Base-by-base conservation (phyloP, 2,113 vertebrate genomes). In the Pyrgilauda ruficollis region DNA sequence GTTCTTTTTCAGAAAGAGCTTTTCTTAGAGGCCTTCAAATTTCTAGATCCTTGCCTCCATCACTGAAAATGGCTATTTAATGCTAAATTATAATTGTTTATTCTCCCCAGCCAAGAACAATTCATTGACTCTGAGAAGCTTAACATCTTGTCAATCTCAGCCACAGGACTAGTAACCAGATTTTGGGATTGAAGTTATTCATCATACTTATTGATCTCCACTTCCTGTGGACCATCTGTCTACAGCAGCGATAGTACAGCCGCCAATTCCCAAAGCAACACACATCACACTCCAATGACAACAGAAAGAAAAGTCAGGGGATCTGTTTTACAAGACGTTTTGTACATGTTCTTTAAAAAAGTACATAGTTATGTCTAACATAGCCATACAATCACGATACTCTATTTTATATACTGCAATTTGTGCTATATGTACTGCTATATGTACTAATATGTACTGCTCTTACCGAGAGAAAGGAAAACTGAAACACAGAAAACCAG, bases 11-110 rank as follows among this genome's bases (percentile, higher is more conserved):
- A 81, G 47, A 74, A 24, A 56, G 31, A 85, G 10, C 7, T 82
- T 10, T 90, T 41, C 55, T n/a, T 56, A n/a, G 30, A 44, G 10
- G 39, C 21, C 11, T 63, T 21, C 28, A 52, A 20, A 82, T 64
- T 81, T 69, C 55, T 55, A 19, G 56, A 13, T 73, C 26, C 21
- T 73, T 5, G 1, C 8, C 61, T 70, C 31, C 20, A 50, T 20
- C 55, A 31, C 28, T 2, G 0, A 0, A 79, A 27, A 83, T 0
- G 3, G 15, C 20, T 41, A 61, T n/a, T 19, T 53, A 81, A 74
- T 26, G 10, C 4, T 27, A 33, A 69, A 50, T 6, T 70, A 11
- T 28, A 58, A 49, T 44, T 72, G 21, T 43, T n/a, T 27, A 17
- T 7, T 35, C 16, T 44, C 43, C 22, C 35, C 9, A 17, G 8